Conservation (phyloP, 64 coral and sea anemone species). For the Anthopleura sola region DNA sequence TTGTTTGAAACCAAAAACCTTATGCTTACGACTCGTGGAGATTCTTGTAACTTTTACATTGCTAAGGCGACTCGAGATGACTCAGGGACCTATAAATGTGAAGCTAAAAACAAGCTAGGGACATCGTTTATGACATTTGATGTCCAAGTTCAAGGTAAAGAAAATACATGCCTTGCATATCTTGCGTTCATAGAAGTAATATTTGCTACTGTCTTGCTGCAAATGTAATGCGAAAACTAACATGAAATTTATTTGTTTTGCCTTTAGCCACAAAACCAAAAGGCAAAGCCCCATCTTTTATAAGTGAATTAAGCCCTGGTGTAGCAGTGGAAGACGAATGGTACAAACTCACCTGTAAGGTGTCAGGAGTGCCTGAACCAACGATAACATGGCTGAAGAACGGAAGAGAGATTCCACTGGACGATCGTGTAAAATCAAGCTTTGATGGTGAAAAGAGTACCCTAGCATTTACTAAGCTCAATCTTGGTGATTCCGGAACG, state of each 20-base stretch:
- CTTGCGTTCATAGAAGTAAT: too few relatives aligned
- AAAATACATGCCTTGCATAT: background rate
- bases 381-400: constrained; percentile 79
- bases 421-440: constrained; percentile 23
- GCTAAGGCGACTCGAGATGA: constrained; percentile 8
- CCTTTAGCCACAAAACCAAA: constrained; percentile 45
- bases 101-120: constrained; percentile 40
- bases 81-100: constrained; percentile 32
- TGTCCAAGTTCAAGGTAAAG: constrained; percentile 27
- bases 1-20: background rate
- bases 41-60: background rate
- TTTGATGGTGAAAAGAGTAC: constrained; percentile 61
- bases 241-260: background rate
- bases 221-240: background rate
- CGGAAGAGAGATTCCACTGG: constrained; percentile 33
- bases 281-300: constrained; percentile 58
- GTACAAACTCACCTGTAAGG: constrained; percentile 55
- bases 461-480: constrained; percentile 36
- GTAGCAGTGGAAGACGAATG: constrained; percentile 56
- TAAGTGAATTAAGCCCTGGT: constrained; percentile 34
- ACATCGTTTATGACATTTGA: constrained; percentile 1
- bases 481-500: constrained; percentile 54
- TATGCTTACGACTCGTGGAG: background rate
- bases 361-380: constrained; percentile 70
- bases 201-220: background rate